phyloP scores from a whole-genome alignment of 2,888 invertebrate species.

The Campopleginae sp. region DNA sequence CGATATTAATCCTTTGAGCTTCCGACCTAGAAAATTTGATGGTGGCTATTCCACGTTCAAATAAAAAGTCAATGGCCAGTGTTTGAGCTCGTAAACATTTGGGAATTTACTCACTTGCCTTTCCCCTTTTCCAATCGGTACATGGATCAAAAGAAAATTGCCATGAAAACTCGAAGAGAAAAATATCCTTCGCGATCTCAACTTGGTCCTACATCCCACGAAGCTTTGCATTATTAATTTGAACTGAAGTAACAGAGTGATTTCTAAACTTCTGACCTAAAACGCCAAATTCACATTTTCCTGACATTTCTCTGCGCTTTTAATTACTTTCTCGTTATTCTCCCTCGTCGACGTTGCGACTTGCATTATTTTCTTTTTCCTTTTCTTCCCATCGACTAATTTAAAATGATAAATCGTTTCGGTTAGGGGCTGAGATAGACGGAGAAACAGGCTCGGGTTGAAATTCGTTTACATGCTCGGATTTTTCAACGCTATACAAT shows the following conservation, averaged over 20 bases:
- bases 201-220: neutral
- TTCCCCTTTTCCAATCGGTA: neutral
- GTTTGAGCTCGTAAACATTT: constrained; percentile 7
- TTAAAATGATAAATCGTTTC: constrained; percentile 51
- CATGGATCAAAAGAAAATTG: neutral
- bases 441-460: constrained; percentile 11
- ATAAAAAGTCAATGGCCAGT: constrained; percentile 14
- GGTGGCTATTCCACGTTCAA: neutral
- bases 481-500: constrained; percentile 49
- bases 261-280: constrained; percentile 10
- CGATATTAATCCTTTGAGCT: constrained; percentile 49
- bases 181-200: neutral
- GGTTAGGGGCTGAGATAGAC: constrained; percentile 2
- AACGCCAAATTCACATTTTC: constrained; percentile 38
- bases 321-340: constrained; percentile 26
- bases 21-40: constrained; percentile 41
- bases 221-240: constrained; percentile 29
- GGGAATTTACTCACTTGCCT: neutral
- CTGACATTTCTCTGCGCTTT: neutral
- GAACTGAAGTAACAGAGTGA: neutral
- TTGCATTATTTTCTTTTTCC: neutral
- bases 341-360: neutral
- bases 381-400: constrained; percentile 22
- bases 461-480: constrained; percentile 49
- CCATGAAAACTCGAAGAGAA: constrained; percentile 1